A percentile compares a stretch with the other conserved stretches of the same genome.
These are phyloP conservation scores for Aurelia aurita DNA, from an alignment of 30 jellyfish, hydroid and myxozoan genomes.

Conservation along the genomic window DNA sequence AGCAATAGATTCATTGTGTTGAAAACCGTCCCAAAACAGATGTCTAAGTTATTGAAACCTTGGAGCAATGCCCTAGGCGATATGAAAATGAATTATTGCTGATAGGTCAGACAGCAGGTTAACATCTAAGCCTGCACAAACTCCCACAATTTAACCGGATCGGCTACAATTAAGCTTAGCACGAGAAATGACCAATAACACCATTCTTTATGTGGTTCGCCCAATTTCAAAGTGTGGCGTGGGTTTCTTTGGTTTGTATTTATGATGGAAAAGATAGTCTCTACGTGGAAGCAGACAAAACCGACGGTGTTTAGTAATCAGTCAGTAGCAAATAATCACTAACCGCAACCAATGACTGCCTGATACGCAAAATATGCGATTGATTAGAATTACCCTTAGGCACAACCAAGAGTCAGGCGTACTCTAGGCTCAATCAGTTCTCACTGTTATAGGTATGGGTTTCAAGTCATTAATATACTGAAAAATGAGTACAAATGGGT, in stretches of 20 bases:
- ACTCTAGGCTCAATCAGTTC: no score
- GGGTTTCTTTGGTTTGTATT: not conserved
- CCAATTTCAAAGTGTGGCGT: not conserved
- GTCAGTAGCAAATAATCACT: no score
- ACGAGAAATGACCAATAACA: not conserved
- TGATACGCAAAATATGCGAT: no score
- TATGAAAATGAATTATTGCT: conserved; percentile 2
- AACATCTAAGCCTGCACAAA: not conserved
- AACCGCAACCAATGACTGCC: no score
- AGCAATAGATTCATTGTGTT: not conserved
- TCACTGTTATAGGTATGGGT: no score
- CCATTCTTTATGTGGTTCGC: not conserved
- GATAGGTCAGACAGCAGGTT: conserved; percentile 38
- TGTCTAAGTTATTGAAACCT: not conserved
- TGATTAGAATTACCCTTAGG: no score
- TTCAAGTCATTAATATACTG: no score
- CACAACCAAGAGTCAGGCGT: no score
- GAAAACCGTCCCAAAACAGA: conserved; percentile 15
- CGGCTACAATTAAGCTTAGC: conserved; percentile 14
- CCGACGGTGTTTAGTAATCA: no score
- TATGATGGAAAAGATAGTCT: not conserved
- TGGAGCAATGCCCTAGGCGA: conserved; percentile 9
- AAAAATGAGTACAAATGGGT: no score
- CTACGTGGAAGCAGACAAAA: no score
- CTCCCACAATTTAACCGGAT: conserved; percentile 34